A percentile compares a stretch with the other conserved stretches of the same genome.
Conservation (phyloP, 2,113 vertebrate species). For the Thalassoma bifasciatum region DNA sequence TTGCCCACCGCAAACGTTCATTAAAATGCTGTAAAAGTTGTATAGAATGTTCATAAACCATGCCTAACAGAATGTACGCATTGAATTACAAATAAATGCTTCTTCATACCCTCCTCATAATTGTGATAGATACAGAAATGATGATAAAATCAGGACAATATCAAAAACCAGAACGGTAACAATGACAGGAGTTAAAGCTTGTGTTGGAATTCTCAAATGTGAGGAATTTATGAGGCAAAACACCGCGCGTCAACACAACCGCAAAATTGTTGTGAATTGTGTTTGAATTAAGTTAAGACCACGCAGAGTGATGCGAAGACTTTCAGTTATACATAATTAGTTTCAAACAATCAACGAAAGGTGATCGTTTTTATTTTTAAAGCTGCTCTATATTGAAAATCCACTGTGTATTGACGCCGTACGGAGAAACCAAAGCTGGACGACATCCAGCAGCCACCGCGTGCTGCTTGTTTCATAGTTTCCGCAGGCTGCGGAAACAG, state of each 20-base stretch:
- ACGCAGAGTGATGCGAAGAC: background rate
- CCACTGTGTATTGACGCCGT: background rate
- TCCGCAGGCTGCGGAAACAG: constrained; percentile 19
- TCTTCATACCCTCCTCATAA: too few species aligned
- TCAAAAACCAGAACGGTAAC: background rate
- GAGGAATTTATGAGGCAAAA: background rate
- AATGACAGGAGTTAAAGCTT: background rate
- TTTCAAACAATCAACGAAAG: background rate
- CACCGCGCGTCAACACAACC: background rate
- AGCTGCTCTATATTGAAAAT: background rate
- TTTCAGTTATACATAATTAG: background rate
- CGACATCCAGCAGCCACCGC: background rate
- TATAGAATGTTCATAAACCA: too few species aligned
- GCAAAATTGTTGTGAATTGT: background rate
- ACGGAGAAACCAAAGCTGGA: background rate
- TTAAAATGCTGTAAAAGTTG: too few species aligned
- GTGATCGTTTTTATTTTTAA: background rate
- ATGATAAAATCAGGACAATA: background rate
- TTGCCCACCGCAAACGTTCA: too few species aligned
- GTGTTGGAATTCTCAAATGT: background rate
- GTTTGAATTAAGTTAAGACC: background rate
- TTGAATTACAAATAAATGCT: too few species aligned
- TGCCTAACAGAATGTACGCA: too few species aligned
- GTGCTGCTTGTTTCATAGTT: background rate
- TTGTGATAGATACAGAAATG: too few species aligned